Evolutionary conservation across 1,140 invertebrate genomes (phyloP), one percentile per base, ranked within the genome.

Genomic region (Pentalonia nigronervosa): DNA sequence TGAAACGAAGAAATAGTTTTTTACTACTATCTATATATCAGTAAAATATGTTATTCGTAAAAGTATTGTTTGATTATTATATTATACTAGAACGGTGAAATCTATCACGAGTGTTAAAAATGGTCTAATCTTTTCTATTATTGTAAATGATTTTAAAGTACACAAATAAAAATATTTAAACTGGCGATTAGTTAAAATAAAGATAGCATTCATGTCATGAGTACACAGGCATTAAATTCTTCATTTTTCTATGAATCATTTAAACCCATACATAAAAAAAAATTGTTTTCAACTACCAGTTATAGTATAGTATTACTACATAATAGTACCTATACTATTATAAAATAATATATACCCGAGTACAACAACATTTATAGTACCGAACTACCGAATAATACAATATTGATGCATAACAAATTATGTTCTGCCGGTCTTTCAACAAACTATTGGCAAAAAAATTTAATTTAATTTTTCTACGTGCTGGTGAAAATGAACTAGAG

Each of bases 131-230:
- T 34, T 36, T 20, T 83, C n/a, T 83, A 36, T 83, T 34, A 83
- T 83, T 83, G 17, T 83, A 83, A 36, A 83, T 8, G 34, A 36
- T 83, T 83, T 83, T 83, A 17, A 83, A 83, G 76, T 83, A 36
- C 17, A 83, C 76, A 83, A 83, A 83, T 36, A 83, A 83, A 83
- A 83, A 17, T 83, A 36, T 83, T 83, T 83, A 83, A 83, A 36
- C n/a, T 23, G 34, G 20, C 20, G 76, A 83, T 83, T 83, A 83
- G 20, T 83, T 36, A 23, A 83, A 83, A 81, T n/a, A 36, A 21
- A 83, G 76, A 83, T 83, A 83, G 34, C 17, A 83, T 83, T 36
- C 76, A 36, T 83, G 34, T 83, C 76, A 83, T 36, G 36, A 83
- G 76, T 36, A 34, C n/a, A 83, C 20, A 36, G 76, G 34, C 21